A percentile compares a stretch with the other conserved stretches of the same genome.
These are phyloP conservation scores for Morelia viridis DNA, from an alignment of 2,797 vertebrate species.

Conservation along the genomic window DNA sequence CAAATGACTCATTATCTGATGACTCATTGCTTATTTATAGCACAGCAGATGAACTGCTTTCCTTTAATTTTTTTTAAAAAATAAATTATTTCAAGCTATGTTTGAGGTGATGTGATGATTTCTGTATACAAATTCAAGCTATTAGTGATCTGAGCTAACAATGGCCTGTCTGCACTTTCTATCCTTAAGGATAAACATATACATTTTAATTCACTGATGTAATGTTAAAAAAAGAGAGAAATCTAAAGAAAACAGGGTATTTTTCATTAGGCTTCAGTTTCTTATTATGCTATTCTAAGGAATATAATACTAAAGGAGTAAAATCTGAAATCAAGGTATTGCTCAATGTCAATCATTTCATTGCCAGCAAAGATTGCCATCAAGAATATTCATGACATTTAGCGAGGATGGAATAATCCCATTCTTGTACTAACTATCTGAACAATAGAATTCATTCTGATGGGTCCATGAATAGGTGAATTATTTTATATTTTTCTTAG, in stretches of 20 bases:
- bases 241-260: not conserved
- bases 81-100: not conserved
- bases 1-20: not conserved
- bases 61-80: not conserved
- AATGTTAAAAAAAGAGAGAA: not conserved
- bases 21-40: not conserved
- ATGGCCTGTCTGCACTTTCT: not conserved
- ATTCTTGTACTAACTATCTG: constrained; percentile 57
- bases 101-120: not conserved
- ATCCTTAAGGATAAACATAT: not conserved
- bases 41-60: not conserved
- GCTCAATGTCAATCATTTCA: constrained; percentile 50
- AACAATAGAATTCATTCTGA: constrained; percentile 40
- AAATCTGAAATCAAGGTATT: constrained; percentile 52
- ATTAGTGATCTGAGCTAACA: not conserved
- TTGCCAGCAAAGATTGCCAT: constrained; percentile 47
- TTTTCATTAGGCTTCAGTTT: not conserved
- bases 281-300: not conserved
- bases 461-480: constrained; percentile 54
- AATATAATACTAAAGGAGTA: constrained; percentile 30
- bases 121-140: not conserved
- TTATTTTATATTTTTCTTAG: constrained; percentile 48
- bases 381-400: constrained; percentile 63
- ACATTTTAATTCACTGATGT: not conserved
- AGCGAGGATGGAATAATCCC: constrained; percentile 30